phyloP scores from a whole-genome alignment of 2,797 vertebrate genomes.

The Salmo trutta region DNA sequence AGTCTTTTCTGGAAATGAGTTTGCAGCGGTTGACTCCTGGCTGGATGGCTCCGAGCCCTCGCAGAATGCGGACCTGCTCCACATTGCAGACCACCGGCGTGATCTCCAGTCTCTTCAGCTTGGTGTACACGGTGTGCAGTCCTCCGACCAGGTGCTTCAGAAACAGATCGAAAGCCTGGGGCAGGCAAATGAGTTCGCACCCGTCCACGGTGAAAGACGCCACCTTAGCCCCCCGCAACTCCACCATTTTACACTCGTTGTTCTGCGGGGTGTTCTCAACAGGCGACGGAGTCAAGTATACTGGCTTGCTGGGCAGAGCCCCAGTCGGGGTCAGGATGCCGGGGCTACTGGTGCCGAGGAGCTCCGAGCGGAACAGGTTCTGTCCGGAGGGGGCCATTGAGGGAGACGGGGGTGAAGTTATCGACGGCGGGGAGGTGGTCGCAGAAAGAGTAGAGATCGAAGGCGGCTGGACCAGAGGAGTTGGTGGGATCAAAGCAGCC shows the following conservation, averaged over 20 bases:
- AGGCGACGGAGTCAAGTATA: constrained; percentile 97
- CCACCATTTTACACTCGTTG: constrained; percentile 99
- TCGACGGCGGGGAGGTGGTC: constrained; percentile 84
- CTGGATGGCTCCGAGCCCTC: constrained; percentile 97
- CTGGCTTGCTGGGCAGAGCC: constrained; percentile 87
- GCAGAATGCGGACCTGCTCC: constrained; percentile 97
- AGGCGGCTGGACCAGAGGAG: constrained; percentile 86
- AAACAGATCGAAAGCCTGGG: constrained; percentile 98
- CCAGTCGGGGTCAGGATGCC: constrained; percentile 76
- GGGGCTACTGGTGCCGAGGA: constrained; percentile 80
- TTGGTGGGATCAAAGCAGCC: constrained; percentile 93
- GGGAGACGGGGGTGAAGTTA: constrained; percentile 88
- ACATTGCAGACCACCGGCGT: constrained; percentile 98
- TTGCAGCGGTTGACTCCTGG: constrained; percentile 98
- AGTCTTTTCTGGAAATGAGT: constrained; percentile 98
- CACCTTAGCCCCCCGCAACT: constrained; percentile 95
- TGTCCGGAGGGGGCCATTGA: constrained; percentile 81
- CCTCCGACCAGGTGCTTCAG: constrained; percentile 98
- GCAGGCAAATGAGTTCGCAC: constrained; percentile 97
- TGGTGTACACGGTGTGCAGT: constrained; percentile 98
- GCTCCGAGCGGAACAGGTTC: constrained; percentile 88
- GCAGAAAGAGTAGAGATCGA: constrained; percentile 85
- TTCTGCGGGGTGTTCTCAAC: constrained; percentile 99
- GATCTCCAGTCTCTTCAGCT: constrained; percentile 98
- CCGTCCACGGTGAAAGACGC: constrained; percentile 98